phyloP scores from a whole-genome alignment of 37 sponge, comb jelly and placozoan species.

The Aplysina aerophoba region DNA sequence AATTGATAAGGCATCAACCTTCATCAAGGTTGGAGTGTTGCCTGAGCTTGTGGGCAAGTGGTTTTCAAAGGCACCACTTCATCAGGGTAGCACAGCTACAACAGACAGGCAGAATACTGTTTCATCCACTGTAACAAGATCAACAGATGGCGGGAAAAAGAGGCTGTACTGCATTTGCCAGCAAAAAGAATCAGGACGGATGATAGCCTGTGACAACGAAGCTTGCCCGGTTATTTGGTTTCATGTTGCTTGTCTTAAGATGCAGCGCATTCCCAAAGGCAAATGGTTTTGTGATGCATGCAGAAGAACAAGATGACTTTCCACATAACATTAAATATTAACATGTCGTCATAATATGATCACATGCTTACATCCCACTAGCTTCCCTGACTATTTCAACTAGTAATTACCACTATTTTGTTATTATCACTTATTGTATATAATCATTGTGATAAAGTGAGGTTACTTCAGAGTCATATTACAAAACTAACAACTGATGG shows the following conservation, averaged over 20 bases:
- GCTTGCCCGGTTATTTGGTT: slow-evolving; percentile 29
- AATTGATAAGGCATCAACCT: too few species aligned
- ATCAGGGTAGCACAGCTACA: not conserved
- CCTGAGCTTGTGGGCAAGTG: slow-evolving; percentile 43
- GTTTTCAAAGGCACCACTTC: slow-evolving; percentile 25
- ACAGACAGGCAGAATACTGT: too few species aligned
- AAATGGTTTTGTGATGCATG: slow-evolving; percentile 28
- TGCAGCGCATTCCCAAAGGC: slow-evolving; percentile 35
- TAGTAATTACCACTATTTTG: too few species aligned
- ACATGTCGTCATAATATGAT: too few species aligned
- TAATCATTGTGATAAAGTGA: too few species aligned
- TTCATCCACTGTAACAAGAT: not conserved
- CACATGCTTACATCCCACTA: too few species aligned
- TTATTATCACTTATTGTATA: not conserved
- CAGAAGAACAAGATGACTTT: not conserved
- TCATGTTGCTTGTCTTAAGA: slow-evolving; percentile 31
- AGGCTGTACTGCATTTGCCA: not conserved
- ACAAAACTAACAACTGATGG: not conserved
- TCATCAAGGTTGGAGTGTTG: slow-evolving; percentile 43
- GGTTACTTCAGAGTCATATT: too few species aligned
- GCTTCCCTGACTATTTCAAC: too few species aligned
- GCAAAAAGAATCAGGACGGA: not conserved
- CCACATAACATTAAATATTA: not conserved
- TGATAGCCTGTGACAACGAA: slow-evolving; percentile 19
- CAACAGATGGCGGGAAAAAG: not conserved